Evolutionary conservation across 2,888 invertebrate genomes (phyloP), one percentile per base, ranked within the genome.

Genomic region (Alentia gelatinosa): DNA sequence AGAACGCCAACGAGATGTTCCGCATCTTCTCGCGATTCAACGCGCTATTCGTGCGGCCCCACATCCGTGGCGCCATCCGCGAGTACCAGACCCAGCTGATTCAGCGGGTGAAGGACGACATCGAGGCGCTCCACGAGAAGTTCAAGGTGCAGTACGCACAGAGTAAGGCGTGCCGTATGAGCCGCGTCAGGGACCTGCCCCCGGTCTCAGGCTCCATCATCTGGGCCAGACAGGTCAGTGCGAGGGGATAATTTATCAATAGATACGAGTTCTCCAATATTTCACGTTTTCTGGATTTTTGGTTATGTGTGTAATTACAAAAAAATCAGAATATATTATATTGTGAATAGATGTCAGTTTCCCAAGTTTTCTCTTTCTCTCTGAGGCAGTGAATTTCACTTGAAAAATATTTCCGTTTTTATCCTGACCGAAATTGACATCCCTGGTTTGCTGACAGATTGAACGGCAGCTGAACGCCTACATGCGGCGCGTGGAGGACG

Each of bases 1-100:
- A 99, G 96, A 99, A 99, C 96, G 99, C 99, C 33, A 99, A 99
- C 96, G 99, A 99, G 94, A 99, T 99, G 99, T 99, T 99, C 97
- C 97, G 99, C 91, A 99, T 99, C 94, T 97, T 97, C 97, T 99
- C 99, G 0, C 97, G 99, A 30, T 99, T 99, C 97, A 99, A 99
- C 96, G 99, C 99, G 0, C 97, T 99, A 89, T 99, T 99, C 96
- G 99, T 99, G 15, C 97, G 99, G 12, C 99, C 99, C 0, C 99
- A 99, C 96, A 99, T 99, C 95, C 97, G 99, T 90, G 99, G 99
- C 83, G 99, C 99, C 37, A 99, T 99, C 93, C 97, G 99, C 79
- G 99, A 99, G 96, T 99, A 99, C 96, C 99, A 99, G 96, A 99
- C 99, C 0, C 99, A 99, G 96, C 97, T 99, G 90, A 99, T 99